Percentiles rank a stretch among this genome's conserved stretches.
These are phyloP conservation scores for Neoniphon sammara DNA, from an alignment of 2,797 vertebrate genomes.

Conservation along the genomic window DNA sequence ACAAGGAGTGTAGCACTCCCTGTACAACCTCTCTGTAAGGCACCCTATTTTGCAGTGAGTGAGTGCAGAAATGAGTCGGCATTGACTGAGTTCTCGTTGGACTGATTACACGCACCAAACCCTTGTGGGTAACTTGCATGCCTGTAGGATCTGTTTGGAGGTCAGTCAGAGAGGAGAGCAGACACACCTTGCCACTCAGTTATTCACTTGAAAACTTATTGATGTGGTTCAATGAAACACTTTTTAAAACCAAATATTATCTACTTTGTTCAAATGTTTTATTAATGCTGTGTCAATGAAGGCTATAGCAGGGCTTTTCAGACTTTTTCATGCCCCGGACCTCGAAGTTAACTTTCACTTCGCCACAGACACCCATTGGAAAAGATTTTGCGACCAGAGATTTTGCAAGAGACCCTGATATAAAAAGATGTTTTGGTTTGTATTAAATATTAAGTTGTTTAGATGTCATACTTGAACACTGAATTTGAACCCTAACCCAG, in stretches of 20 bases:
- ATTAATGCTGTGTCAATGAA: no score
- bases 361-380: no score
- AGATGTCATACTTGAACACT: no score
- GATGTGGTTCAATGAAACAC: conserved; percentile 21
- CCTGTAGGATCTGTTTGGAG: not conserved
- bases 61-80: conserved; percentile 31
- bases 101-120: conserved; percentile 39
- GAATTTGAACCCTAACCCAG: no score
- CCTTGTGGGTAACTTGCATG: conserved; percentile 28
- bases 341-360: no score
- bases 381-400: no score
- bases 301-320: no score
- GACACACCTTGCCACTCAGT: conserved; percentile 18
- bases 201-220: conserved; percentile 27
- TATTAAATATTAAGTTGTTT: no score
- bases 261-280: not conserved
- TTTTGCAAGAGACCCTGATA: no score
- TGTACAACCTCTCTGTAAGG: conserved; percentile 23
- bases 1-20: not conserved
- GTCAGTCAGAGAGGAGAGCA: not conserved
- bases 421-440: no score
- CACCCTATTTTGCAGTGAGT: conserved; percentile 9
- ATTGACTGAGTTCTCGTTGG: conserved; percentile 39
- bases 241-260: conserved; percentile 2
- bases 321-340: no score